phyloP scores from a whole-genome alignment of 1,140 invertebrate genomes.

The Penaeus vannamei region DNA sequence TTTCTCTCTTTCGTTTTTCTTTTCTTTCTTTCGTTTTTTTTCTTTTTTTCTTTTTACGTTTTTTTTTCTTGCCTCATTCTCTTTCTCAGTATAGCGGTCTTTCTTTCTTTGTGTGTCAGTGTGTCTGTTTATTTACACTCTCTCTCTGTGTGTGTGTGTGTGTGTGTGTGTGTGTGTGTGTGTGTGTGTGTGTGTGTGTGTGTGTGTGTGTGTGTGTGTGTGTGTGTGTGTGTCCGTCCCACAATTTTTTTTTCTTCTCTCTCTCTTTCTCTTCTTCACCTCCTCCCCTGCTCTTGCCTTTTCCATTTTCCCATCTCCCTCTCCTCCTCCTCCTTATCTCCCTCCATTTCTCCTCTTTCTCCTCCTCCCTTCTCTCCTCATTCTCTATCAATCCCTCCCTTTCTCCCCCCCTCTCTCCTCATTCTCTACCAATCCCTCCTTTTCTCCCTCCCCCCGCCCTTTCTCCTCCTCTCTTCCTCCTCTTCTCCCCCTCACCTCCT shows the following conservation, averaged over 20 bases:
- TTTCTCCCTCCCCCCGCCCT: not conserved
- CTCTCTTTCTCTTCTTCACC: not conserved
- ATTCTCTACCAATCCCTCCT: not conserved
- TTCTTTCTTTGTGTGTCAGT: too few species aligned
- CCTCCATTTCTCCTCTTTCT: not conserved
- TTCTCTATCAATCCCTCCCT: not conserved
- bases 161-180: too few species aligned
- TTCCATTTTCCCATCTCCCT: not conserved
- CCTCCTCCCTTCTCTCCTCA: not conserved
- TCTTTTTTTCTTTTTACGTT: too few species aligned
- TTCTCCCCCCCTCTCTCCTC: not conserved
- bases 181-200: too few species aligned
- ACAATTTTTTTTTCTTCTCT: too few species aligned
- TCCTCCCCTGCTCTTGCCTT: not conserved
- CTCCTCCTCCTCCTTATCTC: not conserved
- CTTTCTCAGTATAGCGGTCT: too few species aligned
- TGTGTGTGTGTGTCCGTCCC: too few species aligned
- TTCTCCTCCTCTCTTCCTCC: constrained; percentile 8
- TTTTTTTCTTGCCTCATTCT: not conserved
- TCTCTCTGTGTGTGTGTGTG: too few species aligned
- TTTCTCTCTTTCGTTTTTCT: not conserved
- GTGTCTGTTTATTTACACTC: too few species aligned
- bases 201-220: too few species aligned
- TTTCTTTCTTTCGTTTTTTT: constrained; percentile 5
- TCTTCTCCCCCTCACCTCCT: not conserved